Evolutionary conservation across 2,888 invertebrate species (phyloP).

Genomic region (Drosophila neotestacea): DNA sequence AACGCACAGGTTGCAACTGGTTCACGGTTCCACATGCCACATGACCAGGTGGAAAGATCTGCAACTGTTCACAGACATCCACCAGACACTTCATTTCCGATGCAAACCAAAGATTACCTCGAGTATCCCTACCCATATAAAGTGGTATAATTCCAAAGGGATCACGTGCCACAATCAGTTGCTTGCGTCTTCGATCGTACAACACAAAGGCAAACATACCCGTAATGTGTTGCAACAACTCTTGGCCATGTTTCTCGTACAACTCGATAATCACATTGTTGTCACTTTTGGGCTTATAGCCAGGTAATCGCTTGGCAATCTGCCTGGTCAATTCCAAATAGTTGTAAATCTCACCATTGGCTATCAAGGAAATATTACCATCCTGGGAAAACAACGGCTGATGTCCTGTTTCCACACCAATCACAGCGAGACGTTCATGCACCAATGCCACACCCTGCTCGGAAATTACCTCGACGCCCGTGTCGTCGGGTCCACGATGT

Average conservation of each 20-base stretch:
- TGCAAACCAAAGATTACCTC: conserved; percentile 79
- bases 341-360: conserved; percentile 84
- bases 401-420: conserved; percentile 81
- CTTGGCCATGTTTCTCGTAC: conserved; percentile 76
- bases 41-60: conserved; percentile 78
- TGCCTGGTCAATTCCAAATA: conserved; percentile 72
- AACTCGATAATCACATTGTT: conserved; percentile 82
- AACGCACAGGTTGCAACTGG: conserved; percentile 62
- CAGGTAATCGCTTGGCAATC: conserved; percentile 71
- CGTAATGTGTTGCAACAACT: conserved; percentile 74
- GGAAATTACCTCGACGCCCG: conserved; percentile 71
- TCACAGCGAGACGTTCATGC: conserved; percentile 81
- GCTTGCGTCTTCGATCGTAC: conserved; percentile 72
- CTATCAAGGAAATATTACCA: conserved; percentile 75
- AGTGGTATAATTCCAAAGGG: conserved; percentile 83
- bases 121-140: conserved; percentile 75
- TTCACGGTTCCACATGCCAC: conserved; percentile 62
- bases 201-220: conserved; percentile 84
- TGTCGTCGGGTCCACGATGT: conserved; percentile 83
- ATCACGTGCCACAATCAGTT: conserved; percentile 79
- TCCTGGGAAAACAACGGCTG: conserved; percentile 81
- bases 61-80: conserved; percentile 68
- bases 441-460: conserved; percentile 80
- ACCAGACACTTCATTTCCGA: conserved; percentile 83
- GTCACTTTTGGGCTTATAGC: conserved; percentile 81